A percentile compares a stretch with the other conserved stretches of the same genome.
phyloP scores from a whole-genome alignment of 2,797 vertebrate species.

The Cetoscarus ocellatus region DNA sequence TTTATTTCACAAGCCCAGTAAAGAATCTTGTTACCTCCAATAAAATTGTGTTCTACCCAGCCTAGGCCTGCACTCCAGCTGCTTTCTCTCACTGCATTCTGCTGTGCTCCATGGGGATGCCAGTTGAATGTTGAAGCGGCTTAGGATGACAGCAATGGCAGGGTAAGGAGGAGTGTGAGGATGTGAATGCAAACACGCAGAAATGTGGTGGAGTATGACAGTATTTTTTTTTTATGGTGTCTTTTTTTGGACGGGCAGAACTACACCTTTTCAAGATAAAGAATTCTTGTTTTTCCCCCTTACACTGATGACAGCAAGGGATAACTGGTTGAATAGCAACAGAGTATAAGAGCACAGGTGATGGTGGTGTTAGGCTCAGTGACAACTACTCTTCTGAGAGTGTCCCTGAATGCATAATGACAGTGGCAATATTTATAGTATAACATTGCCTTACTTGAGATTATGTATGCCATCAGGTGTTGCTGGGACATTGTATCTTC shows the following conservation, averaged over 20 bases:
- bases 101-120: conserved; percentile 63
- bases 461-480: conserved; percentile 92
- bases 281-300: conserved; percentile 4
- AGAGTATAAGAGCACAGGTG: conserved; percentile 7
- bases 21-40: conserved; percentile 52
- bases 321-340: not conserved
- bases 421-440: not conserved
- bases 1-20: conserved; percentile 59
- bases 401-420: not conserved
- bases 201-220: conserved; percentile 47
- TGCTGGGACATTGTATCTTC: conserved; percentile 94
- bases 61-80: conserved; percentile 42
- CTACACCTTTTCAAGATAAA: conserved; percentile 4
- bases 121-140: conserved; percentile 71
- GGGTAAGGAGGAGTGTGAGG: conserved; percentile 53
- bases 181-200: conserved; percentile 65
- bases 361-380: conserved; percentile 1
- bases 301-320: conserved; percentile 16
- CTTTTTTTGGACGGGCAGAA: conserved; percentile 3
- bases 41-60: conserved; percentile 56
- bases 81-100: conserved; percentile 55
- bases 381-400: not conserved
- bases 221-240: conserved; percentile 15
- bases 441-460: conserved; percentile 90
- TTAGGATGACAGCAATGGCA: conserved; percentile 74